Conservation (phyloP, 2,888 invertebrate species). For the Mesorhabditis spiculigera region DNA sequence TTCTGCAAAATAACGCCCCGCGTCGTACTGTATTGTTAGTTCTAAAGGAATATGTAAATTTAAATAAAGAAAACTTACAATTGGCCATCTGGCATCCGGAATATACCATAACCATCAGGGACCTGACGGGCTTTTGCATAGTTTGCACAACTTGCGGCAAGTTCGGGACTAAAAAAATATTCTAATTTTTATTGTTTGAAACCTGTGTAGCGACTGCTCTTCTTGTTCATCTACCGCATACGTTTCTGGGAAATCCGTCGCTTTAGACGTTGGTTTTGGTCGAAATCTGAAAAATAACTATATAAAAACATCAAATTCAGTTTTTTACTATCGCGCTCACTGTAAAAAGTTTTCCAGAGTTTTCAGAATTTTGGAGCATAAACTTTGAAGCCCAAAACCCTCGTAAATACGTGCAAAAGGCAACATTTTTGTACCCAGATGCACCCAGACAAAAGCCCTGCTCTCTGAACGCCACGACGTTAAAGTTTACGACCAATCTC, state of each 20-base stretch:
- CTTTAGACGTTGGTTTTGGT: background rate
- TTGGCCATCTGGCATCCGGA: constrained; percentile 2
- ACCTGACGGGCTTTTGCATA: background rate
- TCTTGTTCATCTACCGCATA: background rate
- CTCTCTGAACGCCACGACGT: too few relatives aligned
- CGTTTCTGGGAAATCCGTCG: background rate
- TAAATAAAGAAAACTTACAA: background rate
- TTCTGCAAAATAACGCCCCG: constrained; percentile 50
- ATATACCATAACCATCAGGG: background rate
- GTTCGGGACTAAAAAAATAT: constrained; percentile 3
- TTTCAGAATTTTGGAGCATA: too few relatives aligned
- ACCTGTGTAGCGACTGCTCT: background rate
- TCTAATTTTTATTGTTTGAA: background rate
- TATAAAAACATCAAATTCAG: too few relatives aligned
- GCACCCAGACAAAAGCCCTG: too few relatives aligned
- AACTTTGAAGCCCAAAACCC: too few relatives aligned
- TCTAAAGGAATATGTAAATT: background rate
- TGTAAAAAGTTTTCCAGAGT: too few relatives aligned
- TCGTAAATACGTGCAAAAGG: too few relatives aligned
- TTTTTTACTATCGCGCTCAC: too few relatives aligned
- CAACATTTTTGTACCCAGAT: too few relatives aligned
- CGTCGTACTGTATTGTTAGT: constrained; percentile 14
- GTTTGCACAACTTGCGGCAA: background rate
- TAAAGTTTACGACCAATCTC: too few relatives aligned
- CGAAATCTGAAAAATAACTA: too few relatives aligned